Base-by-base conservation (phyloP, 1,140 invertebrate species). In the Reticulitermes speratus region DNA sequence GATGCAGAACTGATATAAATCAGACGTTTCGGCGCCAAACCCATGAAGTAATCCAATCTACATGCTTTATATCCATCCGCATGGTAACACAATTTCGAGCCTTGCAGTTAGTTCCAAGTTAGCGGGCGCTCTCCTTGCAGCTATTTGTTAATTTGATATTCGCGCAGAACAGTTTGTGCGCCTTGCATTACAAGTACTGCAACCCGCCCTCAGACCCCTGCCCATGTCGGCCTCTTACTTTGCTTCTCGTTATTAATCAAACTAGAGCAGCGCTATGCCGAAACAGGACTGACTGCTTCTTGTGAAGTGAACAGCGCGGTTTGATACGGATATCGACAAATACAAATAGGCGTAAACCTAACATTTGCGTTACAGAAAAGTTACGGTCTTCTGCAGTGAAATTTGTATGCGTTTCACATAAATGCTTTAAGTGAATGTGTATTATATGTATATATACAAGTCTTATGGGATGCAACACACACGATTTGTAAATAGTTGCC, bases 101-200 rank as follows among this genome's bases (percentile, higher is more conserved):
- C 65, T 30, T 75, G 65, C 65, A 75, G 65, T 75, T 25, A 2
- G 65, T 11, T 55, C 52, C 52, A 55, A 55, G 52, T 55, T 55
- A 55, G 14, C 19, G 1, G 52, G 52, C 0, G 14, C 52, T 55
- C 52, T 55, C 65, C 65, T 30, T 75, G 25, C 25, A 30, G 65
- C 65, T 75, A 75, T 25, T 75, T 75, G 65, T 75, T 75, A 75
- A 75, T 75, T 75, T 75, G 65, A 75, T 75, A 75, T 75, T 75
- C 65, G n/a, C 65, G 65, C 65, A 65, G 65, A 75, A 30, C 65
- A 75, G 65, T 75, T 75, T 75, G 65, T 75, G 65, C 65, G 65
- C 65, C 65, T 75, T 75, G 65, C 65, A 75, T 75, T 75, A 75
- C 65, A 75, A 75, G 65, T 75, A 75, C 14, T 75, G 30, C 11